A percentile compares a stretch with the other conserved stretches of the same genome.
These are phyloP conservation scores for Lagocephalus sceleratus DNA, from an alignment of 2,797 vertebrate species.

Conservation along the genomic window DNA sequence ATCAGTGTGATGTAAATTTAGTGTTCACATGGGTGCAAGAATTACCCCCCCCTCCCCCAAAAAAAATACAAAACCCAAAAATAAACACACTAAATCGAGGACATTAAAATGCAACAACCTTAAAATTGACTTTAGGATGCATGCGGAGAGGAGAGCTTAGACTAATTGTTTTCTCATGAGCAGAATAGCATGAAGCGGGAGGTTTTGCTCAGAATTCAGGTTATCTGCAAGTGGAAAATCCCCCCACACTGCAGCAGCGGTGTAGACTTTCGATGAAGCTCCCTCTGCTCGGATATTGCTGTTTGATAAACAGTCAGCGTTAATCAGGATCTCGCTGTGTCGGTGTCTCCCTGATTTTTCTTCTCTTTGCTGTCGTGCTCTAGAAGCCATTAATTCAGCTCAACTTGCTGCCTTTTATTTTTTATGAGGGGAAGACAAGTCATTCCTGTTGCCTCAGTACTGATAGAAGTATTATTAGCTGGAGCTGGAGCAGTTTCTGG, in stretches of 20 bases:
- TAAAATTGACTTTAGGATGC: slow-evolving; percentile 63
- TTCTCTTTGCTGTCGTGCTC: slow-evolving; percentile 16
- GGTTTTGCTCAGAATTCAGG: slow-evolving; percentile 40
- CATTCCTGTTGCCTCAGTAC: slow-evolving; percentile 30
- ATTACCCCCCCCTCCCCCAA: too few relatives aligned
- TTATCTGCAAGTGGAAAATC: slow-evolving; percentile 48
- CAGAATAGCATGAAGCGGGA: slow-evolving; percentile 28
- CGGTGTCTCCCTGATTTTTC: slow-evolving; percentile 21
- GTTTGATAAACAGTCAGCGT: slow-evolving; percentile 54
- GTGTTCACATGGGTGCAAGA: slow-evolving; percentile 28
- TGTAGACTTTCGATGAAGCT: slow-evolving; percentile 43
- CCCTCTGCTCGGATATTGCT: slow-evolving; percentile 29
- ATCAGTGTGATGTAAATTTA: slow-evolving; percentile 45
- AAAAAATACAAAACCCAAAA: slow-evolving; percentile 22
- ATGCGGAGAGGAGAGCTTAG: slow-evolving; percentile 28
- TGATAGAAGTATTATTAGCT: slow-evolving; percentile 58
- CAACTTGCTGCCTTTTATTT: slow-evolving; percentile 21
- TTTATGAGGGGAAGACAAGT: slow-evolving; percentile 27
- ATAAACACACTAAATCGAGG: slow-evolving; percentile 18
- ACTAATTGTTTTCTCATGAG: slow-evolving; percentile 58
- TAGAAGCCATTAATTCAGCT: slow-evolving; percentile 8
- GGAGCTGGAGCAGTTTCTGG: slow-evolving; percentile 25
- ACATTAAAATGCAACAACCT: slow-evolving; percentile 21
- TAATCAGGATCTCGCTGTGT: slow-evolving; percentile 51
- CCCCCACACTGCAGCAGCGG: slow-evolving; percentile 34